A percentile compares a stretch with the other conserved stretches of the same genome.
Evolutionary conservation across 2,113 vertebrate genomes (phyloP).

Genomic region (Leptodactylus fuscus): DNA sequence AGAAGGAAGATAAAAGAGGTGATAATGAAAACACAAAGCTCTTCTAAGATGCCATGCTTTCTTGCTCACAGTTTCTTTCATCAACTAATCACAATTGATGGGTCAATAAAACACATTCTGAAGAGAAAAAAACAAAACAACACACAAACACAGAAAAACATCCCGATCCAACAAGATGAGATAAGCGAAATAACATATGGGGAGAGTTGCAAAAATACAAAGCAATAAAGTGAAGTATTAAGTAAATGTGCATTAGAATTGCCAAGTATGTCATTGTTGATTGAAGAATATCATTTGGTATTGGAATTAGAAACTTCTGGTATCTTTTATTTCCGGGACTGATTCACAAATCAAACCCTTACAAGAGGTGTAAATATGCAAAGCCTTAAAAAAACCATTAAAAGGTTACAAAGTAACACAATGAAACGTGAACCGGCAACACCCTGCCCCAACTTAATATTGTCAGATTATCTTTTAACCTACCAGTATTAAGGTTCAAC

Average conservation of each 20-base stretch:
- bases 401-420: no score
- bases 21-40: slow-evolving; percentile 51
- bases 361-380: no score
- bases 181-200: background rate
- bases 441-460: no score
- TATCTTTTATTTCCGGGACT: background rate
- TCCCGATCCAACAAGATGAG: slow-evolving; percentile 9
- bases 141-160: slow-evolving; percentile 9
- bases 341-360: background rate
- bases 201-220: slow-evolving; percentile 4
- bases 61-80: slow-evolving; percentile 55
- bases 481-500: no score
- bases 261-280: slow-evolving; percentile 18
- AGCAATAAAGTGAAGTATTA: background rate
- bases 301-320: background rate
- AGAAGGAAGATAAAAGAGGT: slow-evolving; percentile 52
- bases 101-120: slow-evolving; percentile 45
- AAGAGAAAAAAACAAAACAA: slow-evolving; percentile 44
- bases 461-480: no score
- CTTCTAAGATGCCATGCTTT: slow-evolving; percentile 34
- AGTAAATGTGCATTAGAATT: background rate
- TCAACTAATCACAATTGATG: slow-evolving; percentile 56
- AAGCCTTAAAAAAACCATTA: no score
- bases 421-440: no score
- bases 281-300: slow-evolving; percentile 16